phyloP scores from a whole-genome alignment of 2,888 invertebrate species.

The Dicyrtoma fusca region DNA sequence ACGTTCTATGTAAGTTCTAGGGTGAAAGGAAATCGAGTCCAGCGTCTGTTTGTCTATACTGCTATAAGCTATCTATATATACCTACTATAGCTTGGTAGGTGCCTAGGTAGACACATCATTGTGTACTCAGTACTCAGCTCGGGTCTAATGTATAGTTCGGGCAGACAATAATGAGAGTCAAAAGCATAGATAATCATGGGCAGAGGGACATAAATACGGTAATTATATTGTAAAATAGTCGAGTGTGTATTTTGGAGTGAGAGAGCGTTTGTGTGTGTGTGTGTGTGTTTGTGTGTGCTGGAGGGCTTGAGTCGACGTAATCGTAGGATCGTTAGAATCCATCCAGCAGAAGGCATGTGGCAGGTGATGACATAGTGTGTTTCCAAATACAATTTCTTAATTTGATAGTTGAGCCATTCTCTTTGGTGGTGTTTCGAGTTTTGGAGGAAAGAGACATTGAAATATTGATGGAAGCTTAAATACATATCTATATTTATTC shows the following conservation, averaged over 20 bases:
- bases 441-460: neutral
- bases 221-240: constrained; percentile 9
- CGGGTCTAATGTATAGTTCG: neutral
- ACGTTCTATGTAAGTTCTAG: no score
- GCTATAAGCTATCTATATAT: neutral
- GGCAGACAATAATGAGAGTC: neutral
- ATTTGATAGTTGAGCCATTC: no score
- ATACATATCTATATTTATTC: constrained; percentile 7
- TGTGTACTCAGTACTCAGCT: neutral
- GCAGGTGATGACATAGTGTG: neutral
- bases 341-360: neutral
- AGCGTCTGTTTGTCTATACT: neutral
- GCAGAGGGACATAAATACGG: neutral
- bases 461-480: constrained; percentile 23
- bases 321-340: no score
- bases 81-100: neutral
- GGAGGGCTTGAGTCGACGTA: neutral
- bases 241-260: neutral
- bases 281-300: neutral
- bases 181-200: neutral
- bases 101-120: neutral
- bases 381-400: no score
- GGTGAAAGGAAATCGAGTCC: neutral
- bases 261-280: neutral
- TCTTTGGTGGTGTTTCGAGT: no score